A percentile compares a stretch with the other conserved stretches of the same genome.
Conservation (phyloP, 1,140 invertebrate species). For the Atopsyche davidsoni region DNA sequence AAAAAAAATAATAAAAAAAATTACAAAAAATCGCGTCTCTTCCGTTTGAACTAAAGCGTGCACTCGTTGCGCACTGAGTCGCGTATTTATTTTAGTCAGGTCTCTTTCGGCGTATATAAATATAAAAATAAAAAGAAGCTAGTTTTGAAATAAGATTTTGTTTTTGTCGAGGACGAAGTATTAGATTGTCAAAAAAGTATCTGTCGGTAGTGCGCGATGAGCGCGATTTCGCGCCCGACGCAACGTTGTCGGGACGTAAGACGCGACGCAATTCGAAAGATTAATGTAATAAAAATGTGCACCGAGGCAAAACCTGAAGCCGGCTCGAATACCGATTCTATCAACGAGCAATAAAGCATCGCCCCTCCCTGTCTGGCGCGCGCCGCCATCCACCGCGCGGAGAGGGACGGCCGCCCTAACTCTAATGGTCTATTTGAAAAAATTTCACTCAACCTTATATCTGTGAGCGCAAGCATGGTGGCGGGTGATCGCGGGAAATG, state of each 20-base stretch:
- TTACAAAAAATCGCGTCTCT: background rate
- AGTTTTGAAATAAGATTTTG: too few relatives aligned
- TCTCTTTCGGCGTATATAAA: too few relatives aligned
- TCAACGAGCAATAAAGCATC: conserved; percentile 50
- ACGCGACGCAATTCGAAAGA: conserved; percentile 31
- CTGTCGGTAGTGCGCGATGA: too few relatives aligned
- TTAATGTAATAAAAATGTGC: conserved; percentile 45
- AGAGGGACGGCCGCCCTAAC: conserved; percentile 46
- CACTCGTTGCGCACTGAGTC: too few relatives aligned
- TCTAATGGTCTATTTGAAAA: conserved; percentile 46
- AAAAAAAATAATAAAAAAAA: background rate
- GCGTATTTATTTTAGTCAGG: too few relatives aligned
- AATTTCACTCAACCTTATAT: conserved; percentile 30
- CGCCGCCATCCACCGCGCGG: conserved; percentile 32
- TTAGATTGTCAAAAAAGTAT: too few relatives aligned
- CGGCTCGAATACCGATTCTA: conserved; percentile 49
- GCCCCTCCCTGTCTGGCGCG: conserved; percentile 49
- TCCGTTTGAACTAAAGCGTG: too few relatives aligned
- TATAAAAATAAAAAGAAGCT: too few relatives aligned
- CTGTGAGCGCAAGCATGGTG: conserved; percentile 29
- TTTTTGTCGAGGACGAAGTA: too few relatives aligned
- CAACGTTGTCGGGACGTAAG: conserved; percentile 26
- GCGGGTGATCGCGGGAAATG: conserved; percentile 43
- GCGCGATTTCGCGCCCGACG: too few relatives aligned
- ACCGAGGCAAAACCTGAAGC: conserved; percentile 38